Evolutionary conservation across 2,888 invertebrate genomes (phyloP).

Genomic region (Suillia variegata): DNA sequence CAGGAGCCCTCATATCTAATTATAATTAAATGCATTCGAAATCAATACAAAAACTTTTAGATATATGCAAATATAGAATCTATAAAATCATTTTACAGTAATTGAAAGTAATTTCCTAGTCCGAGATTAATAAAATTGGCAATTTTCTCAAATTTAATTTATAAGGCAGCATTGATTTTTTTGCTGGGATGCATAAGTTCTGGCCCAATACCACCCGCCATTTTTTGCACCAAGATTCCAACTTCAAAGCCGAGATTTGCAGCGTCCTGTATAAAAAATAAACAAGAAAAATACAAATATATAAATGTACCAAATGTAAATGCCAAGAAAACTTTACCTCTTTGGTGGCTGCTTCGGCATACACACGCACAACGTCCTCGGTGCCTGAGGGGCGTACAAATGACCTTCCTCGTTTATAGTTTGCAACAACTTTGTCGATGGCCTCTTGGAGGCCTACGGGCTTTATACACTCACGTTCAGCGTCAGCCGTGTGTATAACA

Average conservation of each 20-base stretch:
- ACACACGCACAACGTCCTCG: slow-evolving; percentile 94
- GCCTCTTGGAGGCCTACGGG: slow-evolving; percentile 84
- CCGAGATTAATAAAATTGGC: too few species aligned
- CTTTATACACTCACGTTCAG: slow-evolving; percentile 79
- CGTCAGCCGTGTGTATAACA: slow-evolving; percentile 83
- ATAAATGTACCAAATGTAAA: slow-evolving; percentile 8
- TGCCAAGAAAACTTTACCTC: slow-evolving; percentile 63
- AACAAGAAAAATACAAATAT: slow-evolving; percentile 10
- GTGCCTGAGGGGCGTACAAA: slow-evolving; percentile 98
- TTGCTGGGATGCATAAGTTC: slow-evolving; percentile 62
- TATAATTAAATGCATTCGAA: not conserved
- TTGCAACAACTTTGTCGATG: slow-evolving; percentile 74
- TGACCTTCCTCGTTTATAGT: slow-evolving; percentile 75
- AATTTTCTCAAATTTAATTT: too few species aligned
- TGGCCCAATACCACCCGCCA: slow-evolving; percentile 80
- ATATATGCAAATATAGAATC: not conserved
- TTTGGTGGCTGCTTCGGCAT: slow-evolving; percentile 88
- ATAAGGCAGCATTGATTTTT: slow-evolving; percentile 53
- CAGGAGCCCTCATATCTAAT: too few species aligned
- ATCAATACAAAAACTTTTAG: not conserved
- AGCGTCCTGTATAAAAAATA: too few species aligned
- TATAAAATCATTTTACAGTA: too few species aligned
- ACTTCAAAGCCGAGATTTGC: slow-evolving; percentile 78
- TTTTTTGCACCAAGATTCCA: slow-evolving; percentile 73
- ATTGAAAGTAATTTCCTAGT: too few species aligned